These are phyloP conservation scores for Telmatherina bonti DNA, from an alignment of 2,797 vertebrate species.

Conservation along the genomic window DNA sequence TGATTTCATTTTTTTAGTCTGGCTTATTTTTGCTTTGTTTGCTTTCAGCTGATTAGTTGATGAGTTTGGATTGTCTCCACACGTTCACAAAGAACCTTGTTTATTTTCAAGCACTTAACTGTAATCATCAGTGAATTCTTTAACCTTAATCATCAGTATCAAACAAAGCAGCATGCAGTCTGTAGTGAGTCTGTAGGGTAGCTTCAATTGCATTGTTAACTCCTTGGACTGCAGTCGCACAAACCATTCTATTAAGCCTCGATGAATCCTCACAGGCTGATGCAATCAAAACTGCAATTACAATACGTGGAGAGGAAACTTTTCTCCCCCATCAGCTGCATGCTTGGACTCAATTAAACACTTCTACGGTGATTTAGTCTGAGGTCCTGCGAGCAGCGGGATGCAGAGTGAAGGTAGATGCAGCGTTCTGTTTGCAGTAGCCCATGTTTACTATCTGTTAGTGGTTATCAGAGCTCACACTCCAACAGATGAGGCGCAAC, in stretches of 20 bases:
- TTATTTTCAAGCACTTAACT: slow-evolving; percentile 55
- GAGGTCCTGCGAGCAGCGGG: slow-evolving; percentile 47
- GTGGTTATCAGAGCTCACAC: slow-evolving; percentile 57
- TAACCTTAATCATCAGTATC: slow-evolving; percentile 70
- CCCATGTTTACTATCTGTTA: slow-evolving; percentile 68
- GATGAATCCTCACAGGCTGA: slow-evolving; percentile 51
- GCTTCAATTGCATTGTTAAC: slow-evolving; percentile 56
- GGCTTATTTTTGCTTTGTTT: not conserved
- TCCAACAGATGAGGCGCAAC: slow-evolving; percentile 76
- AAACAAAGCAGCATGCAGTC: slow-evolving; percentile 50
- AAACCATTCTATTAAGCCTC: slow-evolving; percentile 54
- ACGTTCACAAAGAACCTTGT: slow-evolving; percentile 56
- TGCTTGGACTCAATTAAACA: slow-evolving; percentile 73
- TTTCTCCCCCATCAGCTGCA: slow-evolving; percentile 58
- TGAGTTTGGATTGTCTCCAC: slow-evolving; percentile 45
- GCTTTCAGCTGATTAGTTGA: slow-evolving; percentile 50
- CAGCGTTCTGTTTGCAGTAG: slow-evolving; percentile 57
- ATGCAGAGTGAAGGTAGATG: slow-evolving; percentile 61
- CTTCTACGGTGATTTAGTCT: slow-evolving; percentile 64
- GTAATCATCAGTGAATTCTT: slow-evolving; percentile 63
- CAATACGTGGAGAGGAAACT: slow-evolving; percentile 61
- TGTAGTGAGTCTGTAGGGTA: slow-evolving; percentile 51
- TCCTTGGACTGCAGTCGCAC: slow-evolving; percentile 28
- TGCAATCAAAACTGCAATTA: slow-evolving; percentile 78
- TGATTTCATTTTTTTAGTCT: slow-evolving; percentile 4